Percentiles rank a stretch among this genome's conserved stretches.
These are phyloP conservation scores for Cecropterus lyciades DNA, from an alignment of 1,140 invertebrate genomes.

Conservation along the genomic window DNA sequence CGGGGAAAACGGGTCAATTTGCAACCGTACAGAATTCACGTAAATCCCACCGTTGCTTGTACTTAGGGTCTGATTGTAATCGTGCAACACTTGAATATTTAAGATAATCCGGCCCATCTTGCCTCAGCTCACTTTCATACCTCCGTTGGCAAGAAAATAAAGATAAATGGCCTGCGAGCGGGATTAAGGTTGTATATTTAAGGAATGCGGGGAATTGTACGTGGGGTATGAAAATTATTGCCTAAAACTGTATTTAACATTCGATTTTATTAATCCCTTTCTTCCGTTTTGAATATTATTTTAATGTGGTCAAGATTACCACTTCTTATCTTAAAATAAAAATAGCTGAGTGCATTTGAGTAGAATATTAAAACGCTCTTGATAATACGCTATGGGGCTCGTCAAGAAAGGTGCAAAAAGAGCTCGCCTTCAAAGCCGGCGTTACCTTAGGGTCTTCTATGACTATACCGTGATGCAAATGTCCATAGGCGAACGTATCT, in stretches of 20 bases:
- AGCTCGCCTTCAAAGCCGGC: no score
- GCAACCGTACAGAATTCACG: not conserved
- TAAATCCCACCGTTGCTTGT: not conserved
- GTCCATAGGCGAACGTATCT: no score
- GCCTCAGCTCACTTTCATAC: slow-evolving; percentile 1
- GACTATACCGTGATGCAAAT: no score
- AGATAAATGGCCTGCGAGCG: slow-evolving; percentile 11
- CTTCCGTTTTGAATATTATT: no score
- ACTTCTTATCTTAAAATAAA: no score
- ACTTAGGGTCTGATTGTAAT: slow-evolving; percentile 21
- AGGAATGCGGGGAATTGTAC: slow-evolving; percentile 11
- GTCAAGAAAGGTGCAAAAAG: no score
- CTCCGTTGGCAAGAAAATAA: slow-evolving; percentile 14
- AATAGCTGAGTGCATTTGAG: no score
- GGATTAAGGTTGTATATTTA: slow-evolving; percentile 25
- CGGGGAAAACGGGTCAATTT: not conserved
- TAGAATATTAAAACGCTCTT: no score
- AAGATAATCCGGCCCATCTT: slow-evolving; percentile 10
- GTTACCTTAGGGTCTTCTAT: no score
- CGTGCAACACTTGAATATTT: slow-evolving; percentile 20
- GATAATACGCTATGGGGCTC: no score
- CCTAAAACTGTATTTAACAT: not conserved
- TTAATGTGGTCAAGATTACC: no score
- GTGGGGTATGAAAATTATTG: slow-evolving; percentile 4
- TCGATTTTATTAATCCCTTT: no score